These are phyloP conservation scores for Pterocles gutturalis DNA, from an alignment of 2,113 vertebrate genomes.

Conservation along the genomic window DNA sequence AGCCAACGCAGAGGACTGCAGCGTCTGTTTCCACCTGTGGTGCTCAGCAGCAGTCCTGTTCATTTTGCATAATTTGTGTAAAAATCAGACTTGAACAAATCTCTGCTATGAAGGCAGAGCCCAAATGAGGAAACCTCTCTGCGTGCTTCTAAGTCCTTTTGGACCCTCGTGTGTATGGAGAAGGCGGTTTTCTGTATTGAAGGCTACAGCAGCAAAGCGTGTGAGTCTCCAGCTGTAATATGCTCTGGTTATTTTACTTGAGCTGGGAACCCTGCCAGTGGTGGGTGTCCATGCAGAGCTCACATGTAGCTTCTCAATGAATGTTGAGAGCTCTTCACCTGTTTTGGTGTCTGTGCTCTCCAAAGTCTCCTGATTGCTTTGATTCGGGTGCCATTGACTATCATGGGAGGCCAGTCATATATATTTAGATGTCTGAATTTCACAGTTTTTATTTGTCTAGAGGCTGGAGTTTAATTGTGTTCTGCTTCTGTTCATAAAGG, in stretches of 20 bases:
- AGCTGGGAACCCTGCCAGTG: background rate
- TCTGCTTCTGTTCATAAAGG: background rate
- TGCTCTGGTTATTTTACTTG: background rate
- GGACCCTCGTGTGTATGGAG: background rate
- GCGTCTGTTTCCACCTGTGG: background rate
- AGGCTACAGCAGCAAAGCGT: background rate
- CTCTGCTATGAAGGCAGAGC: background rate
- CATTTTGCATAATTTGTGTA: background rate
- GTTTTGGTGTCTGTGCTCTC: background rate
- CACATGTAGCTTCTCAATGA: background rate
- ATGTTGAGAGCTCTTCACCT: background rate
- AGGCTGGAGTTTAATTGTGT: background rate
- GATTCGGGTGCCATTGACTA: background rate
- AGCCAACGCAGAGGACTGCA: background rate
- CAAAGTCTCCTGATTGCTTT: background rate
- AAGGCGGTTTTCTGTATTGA: fast-evolving
- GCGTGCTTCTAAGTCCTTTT: background rate
- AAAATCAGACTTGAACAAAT: background rate
- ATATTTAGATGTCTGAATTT: background rate
- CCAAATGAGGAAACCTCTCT: background rate
- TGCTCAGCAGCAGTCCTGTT: background rate
- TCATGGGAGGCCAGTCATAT: background rate
- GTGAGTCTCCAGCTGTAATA: background rate
- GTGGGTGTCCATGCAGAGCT: background rate
- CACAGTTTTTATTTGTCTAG: background rate